Conservation (phyloP, 2,797 vertebrate species). For the Mus minutoides region DNA sequence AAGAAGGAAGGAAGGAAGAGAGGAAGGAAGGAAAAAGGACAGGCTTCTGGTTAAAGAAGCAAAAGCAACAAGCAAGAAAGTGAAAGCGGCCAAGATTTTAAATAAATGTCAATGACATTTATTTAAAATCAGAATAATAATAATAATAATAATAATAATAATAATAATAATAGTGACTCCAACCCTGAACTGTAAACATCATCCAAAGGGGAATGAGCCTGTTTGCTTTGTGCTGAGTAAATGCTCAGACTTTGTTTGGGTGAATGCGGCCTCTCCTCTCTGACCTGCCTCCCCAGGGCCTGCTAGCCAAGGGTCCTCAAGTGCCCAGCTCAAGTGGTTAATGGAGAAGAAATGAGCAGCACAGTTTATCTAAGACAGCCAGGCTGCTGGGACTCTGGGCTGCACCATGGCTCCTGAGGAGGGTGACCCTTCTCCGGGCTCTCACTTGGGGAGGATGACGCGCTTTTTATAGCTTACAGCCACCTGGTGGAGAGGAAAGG, state of each 20-base stretch:
- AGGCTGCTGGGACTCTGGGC: not conserved
- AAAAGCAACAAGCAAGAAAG: conserved; percentile 25
- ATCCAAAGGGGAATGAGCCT: not conserved
- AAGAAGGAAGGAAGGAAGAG: too few relatives aligned
- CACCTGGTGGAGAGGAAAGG: not conserved
- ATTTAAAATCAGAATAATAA: not conserved
- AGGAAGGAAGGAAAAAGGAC: too few relatives aligned
- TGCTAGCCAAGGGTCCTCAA: not conserved
- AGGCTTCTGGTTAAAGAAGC: not conserved
- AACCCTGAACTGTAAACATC: not conserved
- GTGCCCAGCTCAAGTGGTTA: too few relatives aligned
- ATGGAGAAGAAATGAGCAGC: not conserved
- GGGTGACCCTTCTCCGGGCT: not conserved
- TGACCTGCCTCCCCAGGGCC: not conserved
- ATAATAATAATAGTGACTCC: not conserved
- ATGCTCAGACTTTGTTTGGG: not conserved
- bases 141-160: too few relatives aligned
- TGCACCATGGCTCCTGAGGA: not conserved
- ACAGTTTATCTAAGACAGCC: not conserved
- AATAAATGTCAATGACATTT: not conserved
- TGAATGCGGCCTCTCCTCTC: not conserved
- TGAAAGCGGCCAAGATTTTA: not conserved
- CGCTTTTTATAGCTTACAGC: not conserved
- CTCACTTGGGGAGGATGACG: not conserved
- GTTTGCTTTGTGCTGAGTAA: not conserved